Conservation (phyloP, 2,888 invertebrate species). For the Mesorhabditis sp. region DNA sequence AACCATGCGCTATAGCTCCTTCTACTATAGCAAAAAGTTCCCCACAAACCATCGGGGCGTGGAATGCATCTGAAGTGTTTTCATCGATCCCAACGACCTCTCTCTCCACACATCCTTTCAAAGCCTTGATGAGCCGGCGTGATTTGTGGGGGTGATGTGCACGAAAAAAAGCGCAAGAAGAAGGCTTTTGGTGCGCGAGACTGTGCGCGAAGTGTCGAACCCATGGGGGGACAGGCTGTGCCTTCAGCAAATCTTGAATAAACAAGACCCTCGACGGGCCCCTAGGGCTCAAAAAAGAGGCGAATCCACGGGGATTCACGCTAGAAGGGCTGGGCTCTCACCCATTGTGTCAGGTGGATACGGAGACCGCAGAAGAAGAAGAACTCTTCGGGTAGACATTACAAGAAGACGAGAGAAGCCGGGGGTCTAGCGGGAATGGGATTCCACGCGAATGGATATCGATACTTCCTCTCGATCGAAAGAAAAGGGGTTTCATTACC, state of each 20-base stretch:
- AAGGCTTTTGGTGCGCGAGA: background rate
- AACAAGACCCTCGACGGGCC: background rate
- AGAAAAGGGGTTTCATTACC: too few relatives aligned
- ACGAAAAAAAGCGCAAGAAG: slow-evolving; percentile 1
- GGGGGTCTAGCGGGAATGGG: slow-evolving; percentile 15
- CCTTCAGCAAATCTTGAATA: background rate
- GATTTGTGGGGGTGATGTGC: background rate
- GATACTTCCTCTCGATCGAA: too few relatives aligned
- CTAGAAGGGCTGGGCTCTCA: too few relatives aligned
- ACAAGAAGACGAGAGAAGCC: slow-evolving; percentile 10
- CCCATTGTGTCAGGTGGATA: slow-evolving; percentile 12
- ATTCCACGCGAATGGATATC: background rate
- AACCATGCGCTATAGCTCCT: too few relatives aligned
- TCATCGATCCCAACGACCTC: too few relatives aligned
- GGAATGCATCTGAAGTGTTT: too few relatives aligned
- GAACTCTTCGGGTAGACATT: slow-evolving; percentile 21
- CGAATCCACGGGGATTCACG: background rate
- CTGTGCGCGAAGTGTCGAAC: too few relatives aligned
- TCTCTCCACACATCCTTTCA: background rate
- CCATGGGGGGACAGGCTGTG: too few relatives aligned
- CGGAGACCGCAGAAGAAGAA: slow-evolving; percentile 5
- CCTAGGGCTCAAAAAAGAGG: background rate
- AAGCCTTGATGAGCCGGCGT: background rate
- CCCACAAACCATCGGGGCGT: too few relatives aligned
- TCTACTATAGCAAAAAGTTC: too few relatives aligned